These are phyloP conservation scores for Oriolus oriolus DNA, from an alignment of 2,113 vertebrate genomes.

Conservation along the genomic window DNA sequence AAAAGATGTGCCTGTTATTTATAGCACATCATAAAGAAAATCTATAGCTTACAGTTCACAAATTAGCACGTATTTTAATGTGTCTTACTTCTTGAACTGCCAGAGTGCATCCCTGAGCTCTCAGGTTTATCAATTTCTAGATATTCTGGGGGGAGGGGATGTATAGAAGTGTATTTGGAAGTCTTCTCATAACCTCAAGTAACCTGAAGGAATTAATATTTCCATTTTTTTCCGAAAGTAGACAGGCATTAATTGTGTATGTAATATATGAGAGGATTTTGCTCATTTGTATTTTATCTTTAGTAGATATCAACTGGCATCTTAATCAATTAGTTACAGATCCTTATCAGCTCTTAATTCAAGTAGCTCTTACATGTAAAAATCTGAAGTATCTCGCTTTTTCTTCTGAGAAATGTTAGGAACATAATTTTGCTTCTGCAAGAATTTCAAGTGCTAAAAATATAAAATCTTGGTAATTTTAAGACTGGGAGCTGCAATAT, in stretches of 20 bases:
- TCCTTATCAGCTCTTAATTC: not conserved
- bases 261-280: not conserved
- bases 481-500: not conserved
- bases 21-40: not conserved
- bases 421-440: not conserved
- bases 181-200: not conserved
- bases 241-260: not conserved
- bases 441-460: constrained; percentile 9
- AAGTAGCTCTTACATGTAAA: not conserved
- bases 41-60: not conserved
- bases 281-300: constrained; percentile 18
- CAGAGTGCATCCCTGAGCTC: not conserved
- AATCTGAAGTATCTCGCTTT: not conserved
- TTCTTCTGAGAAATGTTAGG: not conserved
- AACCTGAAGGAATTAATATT: not conserved
- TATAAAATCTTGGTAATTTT: not conserved
- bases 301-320: not conserved
- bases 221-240: not conserved
- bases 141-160: not conserved
- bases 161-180: not conserved
- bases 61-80: not conserved
- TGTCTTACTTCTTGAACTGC: not conserved
- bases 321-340: not conserved
- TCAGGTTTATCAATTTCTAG: not conserved
- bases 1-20: not conserved